These are phyloP conservation scores for Catotricha subobsoleta DNA, from an alignment of 2,888 invertebrate species.

Conservation along the genomic window DNA sequence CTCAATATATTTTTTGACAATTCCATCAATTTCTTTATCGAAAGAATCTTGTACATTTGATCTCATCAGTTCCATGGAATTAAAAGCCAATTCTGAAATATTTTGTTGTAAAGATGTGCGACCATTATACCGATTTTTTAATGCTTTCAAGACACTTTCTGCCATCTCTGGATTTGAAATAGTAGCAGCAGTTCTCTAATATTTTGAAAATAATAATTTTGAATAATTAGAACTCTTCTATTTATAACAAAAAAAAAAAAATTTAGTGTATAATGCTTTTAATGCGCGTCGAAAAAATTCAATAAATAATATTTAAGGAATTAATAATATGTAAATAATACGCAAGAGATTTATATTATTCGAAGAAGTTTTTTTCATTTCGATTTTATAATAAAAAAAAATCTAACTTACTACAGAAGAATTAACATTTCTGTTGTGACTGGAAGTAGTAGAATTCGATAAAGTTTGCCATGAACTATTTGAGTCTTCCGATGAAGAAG, in stretches of 20 bases:
- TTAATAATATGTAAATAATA: not conserved
- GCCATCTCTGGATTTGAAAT: conserved; percentile 24
- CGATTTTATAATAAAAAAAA: too few species aligned
- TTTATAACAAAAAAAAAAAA: too few species aligned
- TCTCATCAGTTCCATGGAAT: conserved; percentile 39
- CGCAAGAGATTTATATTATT: not conserved
- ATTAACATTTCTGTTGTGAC: too few species aligned
- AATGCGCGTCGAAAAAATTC: too few species aligned
- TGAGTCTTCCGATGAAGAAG: conserved; percentile 27
- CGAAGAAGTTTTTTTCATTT: too few species aligned
- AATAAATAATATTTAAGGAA: too few species aligned
- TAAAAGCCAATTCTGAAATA: conserved; percentile 23
- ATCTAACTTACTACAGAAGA: too few species aligned
- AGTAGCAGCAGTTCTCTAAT: not conserved
- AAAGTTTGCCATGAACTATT: conserved; percentile 24
- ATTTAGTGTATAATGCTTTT: too few species aligned
- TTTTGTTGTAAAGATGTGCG: conserved; percentile 14
- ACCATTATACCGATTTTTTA: conserved; percentile 22
- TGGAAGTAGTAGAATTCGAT: conserved; percentile 16
- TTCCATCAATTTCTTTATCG: conserved; percentile 39
- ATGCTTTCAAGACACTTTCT: conserved; percentile 21
- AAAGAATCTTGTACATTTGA: conserved; percentile 41
- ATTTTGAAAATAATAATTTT: too few species aligned
- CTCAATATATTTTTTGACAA: conserved; percentile 41
- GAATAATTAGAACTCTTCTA: too few species aligned